A percentile compares a stretch with the other conserved stretches of the same genome.
phyloP scores from a whole-genome alignment of 1,140 invertebrate genomes.

The Cepaea nemoralis region DNA sequence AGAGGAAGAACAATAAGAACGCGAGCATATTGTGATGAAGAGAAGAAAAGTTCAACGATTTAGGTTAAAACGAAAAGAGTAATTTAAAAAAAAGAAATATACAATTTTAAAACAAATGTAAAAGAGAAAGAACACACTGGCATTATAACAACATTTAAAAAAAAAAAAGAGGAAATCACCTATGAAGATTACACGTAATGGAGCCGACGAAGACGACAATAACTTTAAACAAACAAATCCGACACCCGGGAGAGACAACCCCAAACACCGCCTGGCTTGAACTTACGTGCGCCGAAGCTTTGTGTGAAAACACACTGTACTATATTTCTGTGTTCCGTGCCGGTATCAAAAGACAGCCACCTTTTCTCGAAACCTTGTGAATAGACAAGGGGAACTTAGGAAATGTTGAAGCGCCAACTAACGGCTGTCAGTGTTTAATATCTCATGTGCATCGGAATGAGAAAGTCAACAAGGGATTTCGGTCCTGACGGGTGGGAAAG shows the following conservation, averaged over 20 bases:
- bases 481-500: too few species aligned
- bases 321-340: slow-evolving; percentile 25
- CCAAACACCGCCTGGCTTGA: background rate
- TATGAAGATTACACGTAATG: background rate
- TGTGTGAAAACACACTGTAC: slow-evolving; percentile 14
- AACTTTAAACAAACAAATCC: slow-evolving; percentile 22
- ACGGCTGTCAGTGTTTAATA: slow-evolving; percentile 12
- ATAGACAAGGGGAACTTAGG: slow-evolving; percentile 3
- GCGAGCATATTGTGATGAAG: too few species aligned
- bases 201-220: background rate
- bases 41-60: too few species aligned
- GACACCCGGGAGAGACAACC: background rate
- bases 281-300: background rate
- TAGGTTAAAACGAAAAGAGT: too few species aligned
- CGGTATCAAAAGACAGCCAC: slow-evolving; percentile 7
- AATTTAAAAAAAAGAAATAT: too few species aligned
- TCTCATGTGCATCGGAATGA: background rate
- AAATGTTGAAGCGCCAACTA: slow-evolving; percentile 6
- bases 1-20: slow-evolving; percentile 37
- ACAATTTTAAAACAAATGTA: too few species aligned
- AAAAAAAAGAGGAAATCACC: background rate
- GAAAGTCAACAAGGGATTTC: background rate
- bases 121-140: too few species aligned
- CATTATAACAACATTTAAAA: background rate
- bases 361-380: slow-evolving; percentile 2